Conservation (phyloP, 1,140 invertebrate genomes). For the Drosophila bipectinata region DNA sequence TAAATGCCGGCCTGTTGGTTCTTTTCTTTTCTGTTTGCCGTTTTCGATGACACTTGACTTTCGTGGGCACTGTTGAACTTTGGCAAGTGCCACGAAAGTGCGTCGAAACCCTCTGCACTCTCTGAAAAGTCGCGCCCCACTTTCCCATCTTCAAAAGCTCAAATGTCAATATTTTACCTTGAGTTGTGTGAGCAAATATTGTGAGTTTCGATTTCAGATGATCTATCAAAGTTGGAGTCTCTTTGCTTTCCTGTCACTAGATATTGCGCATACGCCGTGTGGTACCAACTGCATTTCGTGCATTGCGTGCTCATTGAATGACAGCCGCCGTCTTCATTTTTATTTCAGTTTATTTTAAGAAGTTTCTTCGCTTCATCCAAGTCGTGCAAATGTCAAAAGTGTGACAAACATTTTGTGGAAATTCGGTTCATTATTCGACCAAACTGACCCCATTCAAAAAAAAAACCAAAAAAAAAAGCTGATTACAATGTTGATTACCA, state of each 20-base stretch:
- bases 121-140: conserved; percentile 52
- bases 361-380: conserved; percentile 17
- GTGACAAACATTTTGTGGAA: conserved; percentile 56
- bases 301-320: conserved; percentile 58
- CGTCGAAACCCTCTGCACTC: conserved; percentile 40
- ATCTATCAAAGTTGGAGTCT: background rate
- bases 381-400: conserved; percentile 73
- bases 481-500: conserved; percentile 40
- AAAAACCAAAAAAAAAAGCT: conserved; percentile 12
- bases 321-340: conserved; percentile 38
- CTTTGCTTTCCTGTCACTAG: conserved; percentile 7
- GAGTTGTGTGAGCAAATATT: background rate
- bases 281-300: conserved; percentile 53
- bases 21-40: conserved; percentile 4
- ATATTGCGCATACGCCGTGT: conserved; percentile 59
- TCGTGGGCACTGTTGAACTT: conserved; percentile 61
- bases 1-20: conserved; percentile 43
- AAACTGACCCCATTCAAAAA: conserved; percentile 37
- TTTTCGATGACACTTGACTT: conserved; percentile 55
- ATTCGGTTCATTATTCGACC: conserved; percentile 43
- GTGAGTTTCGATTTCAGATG: background rate
- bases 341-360: conserved; percentile 34
- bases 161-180: conserved; percentile 16
- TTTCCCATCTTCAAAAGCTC: conserved; percentile 35
- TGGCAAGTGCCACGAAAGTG: conserved; percentile 46